Evolutionary conservation across 2,888 invertebrate species (phyloP).

Genomic region (Parascotia fuliginaria): DNA sequence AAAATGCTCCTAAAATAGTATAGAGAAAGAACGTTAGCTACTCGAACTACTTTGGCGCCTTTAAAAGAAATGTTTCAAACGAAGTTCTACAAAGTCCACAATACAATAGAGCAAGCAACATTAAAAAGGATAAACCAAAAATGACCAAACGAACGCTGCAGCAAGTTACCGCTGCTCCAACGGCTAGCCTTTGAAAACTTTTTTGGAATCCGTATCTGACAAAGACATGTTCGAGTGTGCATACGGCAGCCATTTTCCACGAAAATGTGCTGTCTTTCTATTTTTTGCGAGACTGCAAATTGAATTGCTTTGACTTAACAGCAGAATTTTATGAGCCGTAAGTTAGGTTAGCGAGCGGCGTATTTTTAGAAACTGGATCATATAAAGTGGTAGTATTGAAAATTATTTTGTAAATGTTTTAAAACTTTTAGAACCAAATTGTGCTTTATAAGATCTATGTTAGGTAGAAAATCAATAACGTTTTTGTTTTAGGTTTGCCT

Average conservation of each 20-base stretch:
- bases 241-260: slow-evolving; percentile 20
- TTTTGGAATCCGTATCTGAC: slow-evolving; percentile 38
- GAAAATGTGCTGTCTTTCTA: slow-evolving; percentile 23
- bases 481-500: no score
- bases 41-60: background rate
- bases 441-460: no score
- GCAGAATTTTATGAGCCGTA: background rate
- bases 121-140: slow-evolving; percentile 31
- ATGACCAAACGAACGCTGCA: slow-evolving; percentile 21
- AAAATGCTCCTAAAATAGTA: no score
- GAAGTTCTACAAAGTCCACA: slow-evolving; percentile 2
- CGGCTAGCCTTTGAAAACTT: slow-evolving; percentile 39
- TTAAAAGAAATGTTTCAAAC: slow-evolving; percentile 1
- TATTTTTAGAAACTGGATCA: no score
- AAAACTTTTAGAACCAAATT: no score
- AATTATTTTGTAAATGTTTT: no score
- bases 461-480: no score
- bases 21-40: background rate
- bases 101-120: slow-evolving; percentile 7
- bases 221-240: slow-evolving; percentile 37
- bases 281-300: slow-evolving; percentile 21
- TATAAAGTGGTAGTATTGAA: no score
- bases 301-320: slow-evolving; percentile 26
- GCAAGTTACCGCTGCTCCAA: slow-evolving; percentile 21
- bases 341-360: background rate